These are phyloP conservation scores for Onychomys leucogaster DNA, from an alignment of 2,797 vertebrate genomes.

Conservation along the genomic window DNA sequence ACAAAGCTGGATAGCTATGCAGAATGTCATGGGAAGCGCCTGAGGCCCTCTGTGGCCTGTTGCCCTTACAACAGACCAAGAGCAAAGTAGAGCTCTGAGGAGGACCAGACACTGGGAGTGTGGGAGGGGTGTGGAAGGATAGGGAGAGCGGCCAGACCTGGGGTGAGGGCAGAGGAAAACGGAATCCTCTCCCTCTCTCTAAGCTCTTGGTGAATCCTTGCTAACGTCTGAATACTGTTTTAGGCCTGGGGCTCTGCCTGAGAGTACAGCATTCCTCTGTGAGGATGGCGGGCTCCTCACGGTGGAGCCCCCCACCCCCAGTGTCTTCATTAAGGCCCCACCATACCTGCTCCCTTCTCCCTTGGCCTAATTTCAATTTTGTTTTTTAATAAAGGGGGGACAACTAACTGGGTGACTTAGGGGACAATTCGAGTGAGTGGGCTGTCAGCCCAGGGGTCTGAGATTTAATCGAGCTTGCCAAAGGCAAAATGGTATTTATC, in stretches of 20 bases:
- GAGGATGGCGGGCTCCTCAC: not conserved
- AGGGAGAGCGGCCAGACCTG: too few species aligned
- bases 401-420: not conserved
- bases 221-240: not conserved
- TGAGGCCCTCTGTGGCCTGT: not conserved
- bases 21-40: not conserved
- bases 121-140: too few species aligned
- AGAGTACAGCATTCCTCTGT: fast-evolving
- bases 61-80: not conserved
- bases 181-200: not conserved
- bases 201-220: not conserved
- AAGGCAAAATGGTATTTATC: not conserved
- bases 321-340: too few species aligned
- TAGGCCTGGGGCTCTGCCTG: too few species aligned
- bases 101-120: not conserved
- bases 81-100: not conserved
- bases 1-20: not conserved
- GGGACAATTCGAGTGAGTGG: not conserved
- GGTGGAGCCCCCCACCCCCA: not conserved
- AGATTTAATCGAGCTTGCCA: not conserved
- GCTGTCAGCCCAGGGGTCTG: not conserved
- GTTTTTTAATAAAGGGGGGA: not conserved
- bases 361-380: not conserved
- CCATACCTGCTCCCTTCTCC: fast-evolving
- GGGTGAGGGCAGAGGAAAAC: not conserved